Percentiles rank a stretch among this genome's conserved stretches.
phyloP scores from a whole-genome alignment of 2,113 vertebrate species.

The Megaleporinus macrocephalus region DNA sequence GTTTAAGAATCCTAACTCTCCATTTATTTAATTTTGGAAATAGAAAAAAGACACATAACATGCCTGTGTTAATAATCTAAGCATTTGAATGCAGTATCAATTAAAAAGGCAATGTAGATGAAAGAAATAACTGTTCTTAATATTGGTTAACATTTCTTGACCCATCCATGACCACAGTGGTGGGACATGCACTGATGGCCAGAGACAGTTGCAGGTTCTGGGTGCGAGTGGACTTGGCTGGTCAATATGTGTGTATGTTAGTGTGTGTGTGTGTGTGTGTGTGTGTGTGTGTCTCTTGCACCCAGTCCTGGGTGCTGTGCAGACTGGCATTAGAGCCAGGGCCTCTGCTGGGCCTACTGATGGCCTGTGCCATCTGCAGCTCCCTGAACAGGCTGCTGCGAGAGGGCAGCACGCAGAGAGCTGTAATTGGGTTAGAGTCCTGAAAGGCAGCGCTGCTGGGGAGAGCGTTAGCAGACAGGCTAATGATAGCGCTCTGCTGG shows the following conservation, averaged over 20 bases:
- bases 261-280: background rate
- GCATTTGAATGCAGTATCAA: no score
- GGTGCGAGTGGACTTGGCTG: background rate
- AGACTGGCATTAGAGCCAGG: constrained; percentile 42
- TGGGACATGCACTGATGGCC: background rate
- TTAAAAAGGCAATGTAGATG: no score
- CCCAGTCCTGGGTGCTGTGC: constrained; percentile 25
- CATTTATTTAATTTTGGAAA: no score
- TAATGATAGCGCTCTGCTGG: constrained; percentile 48
- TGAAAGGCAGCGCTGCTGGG: constrained; percentile 31
- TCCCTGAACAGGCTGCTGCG: constrained; percentile 53
- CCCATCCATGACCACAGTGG: no score
- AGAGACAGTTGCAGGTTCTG: background rate
- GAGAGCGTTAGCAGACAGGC: constrained; percentile 45
- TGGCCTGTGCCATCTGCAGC: constrained; percentile 51
- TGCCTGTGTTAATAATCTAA: no score
- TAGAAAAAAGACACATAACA: no score
- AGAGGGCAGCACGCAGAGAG: constrained; percentile 54
- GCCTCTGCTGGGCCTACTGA: constrained; percentile 44
- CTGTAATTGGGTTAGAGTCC: constrained; percentile 56
- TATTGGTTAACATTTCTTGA: no score
- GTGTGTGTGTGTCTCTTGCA: constrained; percentile 32
- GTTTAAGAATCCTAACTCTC: no score
- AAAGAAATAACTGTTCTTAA: no score
- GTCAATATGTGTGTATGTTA: no score